Evolutionary conservation across 2,113 vertebrate species (phyloP), one percentile per base, ranked within the genome.

Genomic region (Helogale parvula): DNA sequence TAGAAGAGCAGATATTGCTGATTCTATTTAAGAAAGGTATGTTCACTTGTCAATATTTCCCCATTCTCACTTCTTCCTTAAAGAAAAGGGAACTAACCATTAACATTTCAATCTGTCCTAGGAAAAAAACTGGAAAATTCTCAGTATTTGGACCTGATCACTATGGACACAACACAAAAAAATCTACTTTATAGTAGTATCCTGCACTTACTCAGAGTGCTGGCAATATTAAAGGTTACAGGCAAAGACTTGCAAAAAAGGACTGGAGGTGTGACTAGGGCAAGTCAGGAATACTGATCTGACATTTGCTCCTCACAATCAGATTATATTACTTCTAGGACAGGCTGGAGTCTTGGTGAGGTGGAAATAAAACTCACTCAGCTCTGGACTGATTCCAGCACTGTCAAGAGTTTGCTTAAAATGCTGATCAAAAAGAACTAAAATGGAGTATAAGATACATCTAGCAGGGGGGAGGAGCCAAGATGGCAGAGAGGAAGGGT

Each of bases 101-200:
- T 88, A 88, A 88, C 16, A 68, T 60, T 92, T 95, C 66, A 84
- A 68, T 84, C 17, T 93, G 57, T 82, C 77, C 47, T 71, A 50
- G 15, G 17, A 85, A 77, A 76, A 76, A 90, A 74, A 88, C 16
- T 13, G 52, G 33, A 79, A 89, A 95, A 92, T n/a, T 69, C 50
- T 29, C 31, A 60, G 1, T 80, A 88, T 93, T 84, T 95, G 86
- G 77, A 97, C 41, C 68, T 94, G 52, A 65, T 79, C 45, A 96
- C 57, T 33, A 90, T 19, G 38, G 45, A 87, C 52, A 95, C 57
- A 23, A 23, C 21, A 80, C 50, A 90, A 0, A 92, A 68, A 95
- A 68, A 80, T 25, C n/a, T 79, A 52, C 35, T 72, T 95, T 66
- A n/a, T 13, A 76, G 71, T 23, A 66, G 7, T 38, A 76, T 81